phyloP scores from a whole-genome alignment of 1,140 invertebrate genomes.

The Drosophila ficusphila region DNA sequence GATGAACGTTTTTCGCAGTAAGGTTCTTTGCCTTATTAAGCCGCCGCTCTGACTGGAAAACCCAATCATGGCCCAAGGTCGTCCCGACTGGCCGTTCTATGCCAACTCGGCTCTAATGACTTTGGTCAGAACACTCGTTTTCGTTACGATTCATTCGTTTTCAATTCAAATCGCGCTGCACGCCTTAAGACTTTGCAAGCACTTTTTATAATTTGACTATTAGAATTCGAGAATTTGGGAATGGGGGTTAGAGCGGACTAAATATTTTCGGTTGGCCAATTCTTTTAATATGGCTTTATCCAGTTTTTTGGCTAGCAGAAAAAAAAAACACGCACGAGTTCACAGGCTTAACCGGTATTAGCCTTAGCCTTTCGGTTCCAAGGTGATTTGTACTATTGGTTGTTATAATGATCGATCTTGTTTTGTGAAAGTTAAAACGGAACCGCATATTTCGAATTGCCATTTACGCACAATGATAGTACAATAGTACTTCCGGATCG shows the following conservation, averaged over 20 bases:
- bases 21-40: slow-evolving; percentile 80
- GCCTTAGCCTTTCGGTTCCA: slow-evolving; percentile 46
- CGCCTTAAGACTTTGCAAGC: slow-evolving; percentile 11
- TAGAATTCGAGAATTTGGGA: slow-evolving; percentile 24
- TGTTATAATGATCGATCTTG: slow-evolving; percentile 35
- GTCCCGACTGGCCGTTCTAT: slow-evolving; percentile 67
- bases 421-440: slow-evolving; percentile 49
- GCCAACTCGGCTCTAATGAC: slow-evolving; percentile 66
- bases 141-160: slow-evolving; percentile 51
- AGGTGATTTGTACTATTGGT: slow-evolving; percentile 31
- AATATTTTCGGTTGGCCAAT: slow-evolving; percentile 31
- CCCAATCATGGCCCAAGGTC: slow-evolving; percentile 73
- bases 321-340: not conserved
- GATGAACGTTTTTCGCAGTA: slow-evolving; percentile 53
- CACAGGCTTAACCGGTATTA: slow-evolving; percentile 43
- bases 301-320: slow-evolving; percentile 18
- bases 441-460: slow-evolving; percentile 29
- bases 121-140: slow-evolving; percentile 66
- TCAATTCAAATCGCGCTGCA: slow-evolving; percentile 20
- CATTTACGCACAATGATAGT: slow-evolving; percentile 33
- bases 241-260: not conserved
- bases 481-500: slow-evolving; percentile 30
- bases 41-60: slow-evolving; percentile 42
- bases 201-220: slow-evolving; percentile 40
- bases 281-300: slow-evolving; percentile 29